phyloP scores from a whole-genome alignment of 2,797 vertebrate species.

The Parauchenoglanis punctatus region DNA sequence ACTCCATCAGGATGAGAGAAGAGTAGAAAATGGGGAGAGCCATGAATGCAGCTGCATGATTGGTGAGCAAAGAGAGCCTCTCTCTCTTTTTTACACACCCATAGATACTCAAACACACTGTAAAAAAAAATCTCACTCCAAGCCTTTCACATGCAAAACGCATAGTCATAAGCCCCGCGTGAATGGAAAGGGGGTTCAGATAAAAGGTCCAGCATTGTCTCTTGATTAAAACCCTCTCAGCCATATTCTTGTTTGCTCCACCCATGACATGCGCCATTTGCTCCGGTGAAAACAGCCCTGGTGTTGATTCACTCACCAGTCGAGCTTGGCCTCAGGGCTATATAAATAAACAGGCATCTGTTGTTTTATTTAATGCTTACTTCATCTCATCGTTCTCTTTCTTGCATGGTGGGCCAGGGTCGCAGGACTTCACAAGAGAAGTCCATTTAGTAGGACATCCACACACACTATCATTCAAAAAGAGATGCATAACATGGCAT shows the following conservation, averaged over 20 bases:
- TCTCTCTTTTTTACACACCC: constrained; percentile 56
- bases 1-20: constrained; percentile 46
- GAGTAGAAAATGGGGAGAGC: constrained; percentile 31
- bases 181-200: constrained; percentile 8
- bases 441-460: constrained; percentile 26
- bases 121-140: constrained; percentile 32
- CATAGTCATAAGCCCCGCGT: constrained; percentile 32
- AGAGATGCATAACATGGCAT: constrained; percentile 45
- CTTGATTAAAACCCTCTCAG: constrained; percentile 69
- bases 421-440: constrained; percentile 16
- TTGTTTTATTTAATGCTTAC: constrained; percentile 66
- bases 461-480: constrained; percentile 33
- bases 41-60: constrained; percentile 52
- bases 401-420: constrained; percentile 20
- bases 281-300: constrained; percentile 64
- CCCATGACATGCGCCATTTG: constrained; percentile 71
- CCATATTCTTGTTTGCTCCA: constrained; percentile 62
- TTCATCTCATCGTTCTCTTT: constrained; percentile 45
- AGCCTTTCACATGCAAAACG: constrained; percentile 49
- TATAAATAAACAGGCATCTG: constrained; percentile 71
- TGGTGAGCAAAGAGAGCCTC: constrained; percentile 25
- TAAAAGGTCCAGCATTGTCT: constrained; percentile 50
- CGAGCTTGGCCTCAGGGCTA: constrained; percentile 58
- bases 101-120: constrained; percentile 42
- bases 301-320: constrained; percentile 65